Evolutionary conservation across 2,797 vertebrate genomes (phyloP).

Genomic region (Chrysocyon brachyurus): DNA sequence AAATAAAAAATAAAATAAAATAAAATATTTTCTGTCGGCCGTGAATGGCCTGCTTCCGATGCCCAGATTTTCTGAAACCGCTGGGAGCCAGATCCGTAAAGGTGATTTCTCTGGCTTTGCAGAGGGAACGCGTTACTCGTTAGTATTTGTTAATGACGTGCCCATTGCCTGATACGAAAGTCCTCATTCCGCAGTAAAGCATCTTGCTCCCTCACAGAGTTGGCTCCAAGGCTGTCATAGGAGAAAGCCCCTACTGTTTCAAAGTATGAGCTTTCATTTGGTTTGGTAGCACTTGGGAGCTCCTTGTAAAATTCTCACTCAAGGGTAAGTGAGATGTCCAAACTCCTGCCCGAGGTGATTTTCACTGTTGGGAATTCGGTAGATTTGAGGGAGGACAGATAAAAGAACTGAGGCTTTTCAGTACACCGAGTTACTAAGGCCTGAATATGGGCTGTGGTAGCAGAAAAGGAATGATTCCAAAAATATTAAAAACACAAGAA

Average conservation of each 20-base stretch:
- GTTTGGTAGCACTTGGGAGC: slow-evolving; percentile 39
- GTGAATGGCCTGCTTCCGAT: background rate
- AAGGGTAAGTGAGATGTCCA: background rate
- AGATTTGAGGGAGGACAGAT: background rate
- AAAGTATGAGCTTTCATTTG: slow-evolving; percentile 46
- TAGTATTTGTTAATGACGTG: background rate
- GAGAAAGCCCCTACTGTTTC: background rate
- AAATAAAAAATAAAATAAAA: no score
- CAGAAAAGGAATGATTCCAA: slow-evolving; percentile 67
- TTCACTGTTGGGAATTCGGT: slow-evolving; percentile 3
- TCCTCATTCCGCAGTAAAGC: background rate
- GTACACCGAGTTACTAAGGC: slow-evolving; percentile 30
- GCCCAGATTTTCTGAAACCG: background rate
- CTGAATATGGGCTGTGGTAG: background rate
- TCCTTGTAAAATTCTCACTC: slow-evolving; percentile 76
- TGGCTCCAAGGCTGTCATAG: background rate
- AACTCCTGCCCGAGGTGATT: slow-evolving; percentile 5
- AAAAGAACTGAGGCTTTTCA: slow-evolving; percentile 41
- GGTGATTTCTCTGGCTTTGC: slow-evolving; percentile 30
- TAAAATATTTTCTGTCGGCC: background rate
- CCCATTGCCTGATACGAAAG: background rate
- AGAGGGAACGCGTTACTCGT: background rate
- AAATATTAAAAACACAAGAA: slow-evolving; percentile 56
- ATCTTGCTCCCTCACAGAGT: background rate
- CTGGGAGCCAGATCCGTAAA: background rate